Percentiles rank a stretch among this genome's conserved stretches.
Evolutionary conservation across 2,888 invertebrate species (phyloP).

Genomic region (Noctua pronuba): DNA sequence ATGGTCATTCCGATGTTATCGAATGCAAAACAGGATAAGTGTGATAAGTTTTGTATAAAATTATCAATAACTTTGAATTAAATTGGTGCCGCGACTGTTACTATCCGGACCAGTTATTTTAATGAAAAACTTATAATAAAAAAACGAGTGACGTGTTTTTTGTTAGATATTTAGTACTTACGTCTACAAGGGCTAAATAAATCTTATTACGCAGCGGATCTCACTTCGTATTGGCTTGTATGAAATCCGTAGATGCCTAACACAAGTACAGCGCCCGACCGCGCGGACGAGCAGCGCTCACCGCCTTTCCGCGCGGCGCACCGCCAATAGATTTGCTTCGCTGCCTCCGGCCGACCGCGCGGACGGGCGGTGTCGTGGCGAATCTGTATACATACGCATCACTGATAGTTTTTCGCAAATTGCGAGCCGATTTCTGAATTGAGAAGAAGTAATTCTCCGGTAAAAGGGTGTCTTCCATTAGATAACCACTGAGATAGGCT

Average conservation of each 20-base stretch:
- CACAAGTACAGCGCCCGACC: too few species aligned
- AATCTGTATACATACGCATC: neutral
- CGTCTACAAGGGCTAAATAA: neutral
- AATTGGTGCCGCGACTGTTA: neutral
- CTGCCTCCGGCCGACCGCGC: too few species aligned
- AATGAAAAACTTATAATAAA: neutral
- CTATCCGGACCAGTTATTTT: neutral
- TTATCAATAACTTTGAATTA: neutral
- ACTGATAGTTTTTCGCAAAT: neutral
- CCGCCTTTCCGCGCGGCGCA: too few species aligned
- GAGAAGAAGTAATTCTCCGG: neutral
- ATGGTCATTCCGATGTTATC: neutral
- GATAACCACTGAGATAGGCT: conserved; percentile 7
- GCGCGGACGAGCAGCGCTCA: too few species aligned
- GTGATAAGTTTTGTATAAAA: neutral
- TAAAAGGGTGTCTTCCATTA: conserved; percentile 15
- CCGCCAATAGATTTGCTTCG: too few species aligned
- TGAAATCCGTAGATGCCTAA: neutral
- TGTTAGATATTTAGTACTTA: neutral
- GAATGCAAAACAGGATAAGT: conserved; percentile 1
- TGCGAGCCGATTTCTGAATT: neutral
- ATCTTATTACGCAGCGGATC: neutral
- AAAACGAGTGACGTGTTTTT: neutral
- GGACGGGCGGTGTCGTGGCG: too few species aligned
- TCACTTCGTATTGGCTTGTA: neutral